Evolutionary conservation across 2,797 vertebrate genomes (phyloP).

Genomic region (Lacerta bilineata): DNA sequence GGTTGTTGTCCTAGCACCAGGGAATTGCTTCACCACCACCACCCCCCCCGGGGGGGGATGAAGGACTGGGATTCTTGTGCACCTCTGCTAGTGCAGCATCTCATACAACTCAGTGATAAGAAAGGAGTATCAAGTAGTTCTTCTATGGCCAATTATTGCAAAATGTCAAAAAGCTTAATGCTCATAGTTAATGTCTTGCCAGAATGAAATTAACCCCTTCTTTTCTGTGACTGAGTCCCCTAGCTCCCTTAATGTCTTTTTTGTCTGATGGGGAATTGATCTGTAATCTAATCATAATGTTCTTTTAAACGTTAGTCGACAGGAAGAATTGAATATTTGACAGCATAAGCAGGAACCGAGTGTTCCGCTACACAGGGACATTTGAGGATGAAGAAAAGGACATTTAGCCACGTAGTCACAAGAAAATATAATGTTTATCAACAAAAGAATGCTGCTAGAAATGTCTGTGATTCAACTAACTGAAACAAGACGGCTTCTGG

Average conservation of each 20-base stretch:
- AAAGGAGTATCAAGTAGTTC: neutral
- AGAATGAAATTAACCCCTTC: neutral
- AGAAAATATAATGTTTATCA: neutral
- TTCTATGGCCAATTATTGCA: conserved; percentile 2
- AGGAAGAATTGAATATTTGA: conserved; percentile 51
- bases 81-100: neutral
- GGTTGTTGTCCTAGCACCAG: neutral
- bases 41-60: no score
- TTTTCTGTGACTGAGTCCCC: neutral
- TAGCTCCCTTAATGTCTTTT: conserved; percentile 18
- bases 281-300: conserved; percentile 27
- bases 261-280: conserved; percentile 44
- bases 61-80: neutral
- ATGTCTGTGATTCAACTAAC: conserved; percentile 23
- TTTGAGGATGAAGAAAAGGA: conserved; percentile 31
- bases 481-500: conserved; percentile 38
- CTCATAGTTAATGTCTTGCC: neutral
- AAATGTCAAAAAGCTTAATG: conserved; percentile 22
- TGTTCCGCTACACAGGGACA: neutral
- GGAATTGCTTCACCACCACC: no score
- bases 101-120: neutral
- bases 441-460: conserved; percentile 38
- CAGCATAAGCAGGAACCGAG: neutral
- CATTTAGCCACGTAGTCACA: neutral
- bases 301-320: conserved; percentile 44